Evolutionary conservation across 2,113 vertebrate genomes (phyloP), one percentile per base, ranked within the genome.

Genomic region (Onychorhynchus coronatus): DNA sequence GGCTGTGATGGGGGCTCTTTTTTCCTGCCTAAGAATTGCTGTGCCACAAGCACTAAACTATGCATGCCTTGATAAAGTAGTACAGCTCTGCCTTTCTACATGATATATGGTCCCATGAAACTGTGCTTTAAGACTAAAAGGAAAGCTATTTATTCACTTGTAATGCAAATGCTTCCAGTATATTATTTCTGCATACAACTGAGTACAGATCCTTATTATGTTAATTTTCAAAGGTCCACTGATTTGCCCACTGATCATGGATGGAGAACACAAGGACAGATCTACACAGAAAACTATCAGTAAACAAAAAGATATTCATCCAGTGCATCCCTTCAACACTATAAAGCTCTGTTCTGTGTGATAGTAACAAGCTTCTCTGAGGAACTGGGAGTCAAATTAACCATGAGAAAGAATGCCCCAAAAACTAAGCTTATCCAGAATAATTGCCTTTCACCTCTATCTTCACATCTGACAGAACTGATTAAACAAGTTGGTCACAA

Each of bases 111-210:
- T 58, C 41, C 46, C 68, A 46, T 87, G 86, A 85, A 96, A 81
- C 33, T 68, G 21, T 42, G 53, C 46, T 82, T 89, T 90, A 73
- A 76, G 53, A 61, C 56, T 75, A 78, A 93, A 93, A 88, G 25
- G n/a, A 81, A 96, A 92, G 62, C 53, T 79, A 58, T 84, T 87
- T 93, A 49, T 65, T 91, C 65, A 72, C 50, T 80, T 95, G 52
- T 77, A 70, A 88, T 49, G 52, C 37, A 80, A 85, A 49, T 68
- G 84, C 27, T 85, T 58, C 27, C 75, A 66, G 22, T 75, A 49
- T 78, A 49, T 67, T 92, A 66, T 65, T 14, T 74, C 63, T 79
- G 39, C 72, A 77, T 66, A 30, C 8, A 67, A 47, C n/a, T n/a
- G 23, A 56, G 46, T 72, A 85, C 22, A 79, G 62, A 53, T 33